Conservation (phyloP, 2,113 vertebrate species). For the Sterrhoptilus dennistouni region DNA sequence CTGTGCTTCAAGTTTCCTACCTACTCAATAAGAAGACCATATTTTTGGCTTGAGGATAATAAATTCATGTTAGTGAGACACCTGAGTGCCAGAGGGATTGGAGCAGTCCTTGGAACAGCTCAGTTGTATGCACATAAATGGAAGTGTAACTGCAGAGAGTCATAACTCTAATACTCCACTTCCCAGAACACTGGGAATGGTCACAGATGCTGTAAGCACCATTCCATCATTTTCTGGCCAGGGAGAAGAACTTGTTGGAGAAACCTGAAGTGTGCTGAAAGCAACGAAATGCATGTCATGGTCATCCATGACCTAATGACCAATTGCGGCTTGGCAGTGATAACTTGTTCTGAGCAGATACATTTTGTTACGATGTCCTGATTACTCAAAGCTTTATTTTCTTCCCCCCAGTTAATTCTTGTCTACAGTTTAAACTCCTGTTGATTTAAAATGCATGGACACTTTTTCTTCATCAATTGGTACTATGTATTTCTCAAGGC, state of each 20-base stretch:
- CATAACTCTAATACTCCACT: fast-evolving
- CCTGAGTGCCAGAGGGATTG: neutral
- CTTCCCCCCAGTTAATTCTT: neutral
- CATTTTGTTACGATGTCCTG: neutral
- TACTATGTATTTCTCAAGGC: neutral
- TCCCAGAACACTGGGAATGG: neutral
- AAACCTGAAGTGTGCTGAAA: neutral
- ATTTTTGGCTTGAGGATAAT: neutral
- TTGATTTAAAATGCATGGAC: neutral
- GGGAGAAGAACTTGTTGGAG: neutral
- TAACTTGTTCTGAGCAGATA: neutral
- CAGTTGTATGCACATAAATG: neutral
- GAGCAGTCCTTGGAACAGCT: neutral
- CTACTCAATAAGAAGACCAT: neutral
- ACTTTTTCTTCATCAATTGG: neutral
- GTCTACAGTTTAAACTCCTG: neutral
- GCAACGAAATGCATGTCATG: neutral
- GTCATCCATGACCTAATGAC: neutral
- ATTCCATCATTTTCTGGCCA: neutral
- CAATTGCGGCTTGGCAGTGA: neutral
- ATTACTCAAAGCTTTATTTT: neutral
- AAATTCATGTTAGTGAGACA: neutral
- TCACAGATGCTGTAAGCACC: neutral
- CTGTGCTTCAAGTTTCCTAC: neutral
- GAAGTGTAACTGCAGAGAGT: neutral